Percentiles rank a stretch among this genome's conserved stretches.
These are phyloP conservation scores for Dinothrombium tinctorium DNA, from an alignment of 1,140 invertebrate genomes.

Conservation along the genomic window DNA sequence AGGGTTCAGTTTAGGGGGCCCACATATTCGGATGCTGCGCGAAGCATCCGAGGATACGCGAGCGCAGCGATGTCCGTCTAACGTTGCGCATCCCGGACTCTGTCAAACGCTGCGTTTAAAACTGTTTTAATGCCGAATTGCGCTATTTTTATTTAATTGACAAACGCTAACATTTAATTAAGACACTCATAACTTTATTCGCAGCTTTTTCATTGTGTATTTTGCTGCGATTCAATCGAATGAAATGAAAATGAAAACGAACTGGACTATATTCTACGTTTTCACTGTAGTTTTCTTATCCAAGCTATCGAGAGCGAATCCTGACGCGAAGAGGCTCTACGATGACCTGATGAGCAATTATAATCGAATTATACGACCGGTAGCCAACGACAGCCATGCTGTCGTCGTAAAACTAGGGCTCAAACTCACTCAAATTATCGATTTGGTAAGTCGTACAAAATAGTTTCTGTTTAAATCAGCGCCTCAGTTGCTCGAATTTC, in stretches of 20 bases:
- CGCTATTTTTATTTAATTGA: no score
- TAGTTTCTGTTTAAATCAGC: no score
- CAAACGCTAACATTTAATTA: no score
- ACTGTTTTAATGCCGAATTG: no score
- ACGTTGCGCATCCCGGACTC: no score
- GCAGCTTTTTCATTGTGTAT: background rate
- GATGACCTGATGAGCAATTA: slow-evolving; percentile 87
- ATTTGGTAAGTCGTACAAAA: slow-evolving; percentile 38
- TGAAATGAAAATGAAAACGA: background rate
- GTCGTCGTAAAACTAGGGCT: slow-evolving; percentile 77
- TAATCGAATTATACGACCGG: slow-evolving; percentile 87
- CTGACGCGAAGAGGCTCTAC: slow-evolving; percentile 59
- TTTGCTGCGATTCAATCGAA: background rate
- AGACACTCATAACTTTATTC: no score
- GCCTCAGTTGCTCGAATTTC: no score
- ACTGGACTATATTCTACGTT: background rate
- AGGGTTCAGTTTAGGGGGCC: no score
- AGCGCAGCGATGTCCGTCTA: no score
- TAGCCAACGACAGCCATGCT: slow-evolving; percentile 77
- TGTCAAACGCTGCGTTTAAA: no score
- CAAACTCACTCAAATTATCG: slow-evolving; percentile 28
- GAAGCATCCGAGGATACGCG: no score
- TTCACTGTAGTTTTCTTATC: background rate
- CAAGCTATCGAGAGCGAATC: background rate
- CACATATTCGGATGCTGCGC: no score